Evolutionary conservation across 2,888 invertebrate species (phyloP), one percentile per base, ranked within the genome.

Genomic region (Himalopsyche anomala): DNA sequence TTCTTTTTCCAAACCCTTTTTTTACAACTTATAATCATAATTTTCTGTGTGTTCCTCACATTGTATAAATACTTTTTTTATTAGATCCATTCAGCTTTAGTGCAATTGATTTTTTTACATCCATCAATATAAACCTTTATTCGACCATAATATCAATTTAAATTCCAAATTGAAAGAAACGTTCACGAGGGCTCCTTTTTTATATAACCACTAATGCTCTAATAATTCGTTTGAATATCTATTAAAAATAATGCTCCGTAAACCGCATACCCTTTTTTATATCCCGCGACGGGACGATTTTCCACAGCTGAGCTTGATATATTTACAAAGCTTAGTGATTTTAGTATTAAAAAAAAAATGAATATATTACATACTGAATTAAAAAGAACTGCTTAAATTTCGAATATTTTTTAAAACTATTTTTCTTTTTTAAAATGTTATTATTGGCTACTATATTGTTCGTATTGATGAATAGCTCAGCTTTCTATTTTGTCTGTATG

Each of bases 181-280:
- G 42, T 51, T 56, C 83, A 69, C 83, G 17, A 42, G 42, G 38
- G 40, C 19, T 74, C 28, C 28, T 36, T 74, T 69, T 74, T 74
- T 74, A 74, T 74, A 38, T 74, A 38, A 74, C 74, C 74, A 74
- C 74, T 74, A 74, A 74, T 74, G 74, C 74, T 36, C 74, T 38
- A 74, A 74, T 74, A 74, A 74, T 74, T 74, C 74, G 36, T 74
- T 74, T 74, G 74, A 74, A 74, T 74, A 74, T 74, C 74, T 74
- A 74, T 74, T 74, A 74, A 74, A 74, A 74, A 74, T 74, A 69
- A 82, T 82, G 82, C 82, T 4, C 55, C 82, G 54, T 56, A 82
- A 82, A 82, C 82, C 82, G 56, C 82, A 36, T 40, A 83, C 62
- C 83, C 83, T 74, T 69, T 83, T 82, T 83, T 83, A 69, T 83